phyloP scores from a whole-genome alignment of 2,888 invertebrate species.

The Dryadula phaetusa region DNA sequence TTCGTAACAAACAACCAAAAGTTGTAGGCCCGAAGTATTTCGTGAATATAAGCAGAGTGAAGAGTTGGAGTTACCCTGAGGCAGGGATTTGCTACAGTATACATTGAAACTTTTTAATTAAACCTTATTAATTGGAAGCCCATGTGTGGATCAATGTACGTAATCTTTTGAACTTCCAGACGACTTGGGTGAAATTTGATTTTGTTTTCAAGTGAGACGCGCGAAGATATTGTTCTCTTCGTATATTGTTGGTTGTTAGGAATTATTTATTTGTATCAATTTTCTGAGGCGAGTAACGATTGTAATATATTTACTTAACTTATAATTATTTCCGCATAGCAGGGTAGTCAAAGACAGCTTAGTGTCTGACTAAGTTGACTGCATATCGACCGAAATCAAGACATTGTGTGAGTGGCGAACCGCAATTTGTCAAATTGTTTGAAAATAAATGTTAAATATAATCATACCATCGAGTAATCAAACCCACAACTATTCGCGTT shows the following conservation, averaged over 20 bases:
- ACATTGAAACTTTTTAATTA: constrained; percentile 38
- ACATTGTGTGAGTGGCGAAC: too few species aligned
- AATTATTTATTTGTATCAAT: not conserved
- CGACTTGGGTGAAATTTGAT: constrained; percentile 14
- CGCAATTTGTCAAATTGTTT: too few species aligned
- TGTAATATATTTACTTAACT: not conserved
- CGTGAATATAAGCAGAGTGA: constrained; percentile 29
- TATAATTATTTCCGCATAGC: too few species aligned
- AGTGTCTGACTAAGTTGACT: too few species aligned
- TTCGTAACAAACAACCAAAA: constrained; percentile 35
- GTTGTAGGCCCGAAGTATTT: constrained; percentile 33
- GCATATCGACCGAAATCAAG: too few species aligned
- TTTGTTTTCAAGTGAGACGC: constrained; percentile 15
- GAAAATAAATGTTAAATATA: too few species aligned
- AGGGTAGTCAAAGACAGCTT: too few species aligned
- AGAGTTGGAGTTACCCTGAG: constrained; percentile 29
- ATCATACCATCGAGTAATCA: too few species aligned
- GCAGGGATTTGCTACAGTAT: constrained; percentile 29
- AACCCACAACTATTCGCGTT: too few species aligned
- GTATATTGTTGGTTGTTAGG: not conserved
- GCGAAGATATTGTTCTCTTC: constrained; percentile 4
- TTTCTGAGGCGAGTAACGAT: not conserved
- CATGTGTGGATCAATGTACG: constrained; percentile 32
- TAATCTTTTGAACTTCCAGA: constrained; percentile 28
- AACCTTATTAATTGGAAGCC: constrained; percentile 31